Percentiles rank a stretch among this genome's conserved stretches.
phyloP scores from a whole-genome alignment of 2,888 invertebrate species.

The Cerceris rybyensis region DNA sequence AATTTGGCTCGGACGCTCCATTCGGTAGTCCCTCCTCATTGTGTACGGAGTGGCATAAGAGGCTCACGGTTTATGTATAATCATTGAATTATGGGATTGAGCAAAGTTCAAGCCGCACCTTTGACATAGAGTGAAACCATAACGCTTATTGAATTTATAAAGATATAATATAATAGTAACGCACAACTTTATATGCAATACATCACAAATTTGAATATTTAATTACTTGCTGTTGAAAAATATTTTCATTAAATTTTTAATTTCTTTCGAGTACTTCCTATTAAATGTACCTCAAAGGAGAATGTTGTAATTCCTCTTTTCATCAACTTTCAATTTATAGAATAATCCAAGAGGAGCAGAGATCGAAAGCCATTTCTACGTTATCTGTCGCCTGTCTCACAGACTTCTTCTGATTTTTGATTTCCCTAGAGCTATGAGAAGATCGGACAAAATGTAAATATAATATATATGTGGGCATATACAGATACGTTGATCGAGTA shows the following conservation, averaged over 20 bases:
- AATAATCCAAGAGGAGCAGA: neutral
- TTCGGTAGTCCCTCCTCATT: constrained; percentile 24
- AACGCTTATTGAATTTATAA: too few species aligned
- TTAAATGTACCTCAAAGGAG: neutral
- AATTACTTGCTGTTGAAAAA: too few species aligned
- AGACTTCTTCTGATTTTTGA: constrained; percentile 32
- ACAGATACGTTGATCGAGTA: constrained; percentile 2
- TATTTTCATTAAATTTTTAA: too few species aligned
- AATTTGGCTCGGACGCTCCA: constrained; percentile 37
- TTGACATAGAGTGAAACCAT: constrained; percentile 10
- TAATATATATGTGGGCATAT: neutral
- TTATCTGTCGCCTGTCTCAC: constrained; percentile 25
- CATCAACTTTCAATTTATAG: neutral
- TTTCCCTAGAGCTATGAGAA: constrained; percentile 13
- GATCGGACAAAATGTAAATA: constrained; percentile 7
- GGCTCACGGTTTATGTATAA: constrained; percentile 67
- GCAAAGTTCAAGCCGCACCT: constrained; percentile 29
- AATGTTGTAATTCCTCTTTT: neutral
- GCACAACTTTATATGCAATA: too few species aligned
- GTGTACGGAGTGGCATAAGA: constrained; percentile 62
- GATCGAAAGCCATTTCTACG: neutral
- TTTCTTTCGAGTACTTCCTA: too few species aligned
- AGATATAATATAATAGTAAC: too few species aligned
- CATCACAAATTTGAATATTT: too few species aligned
- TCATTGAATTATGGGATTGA: constrained; percentile 66